Base-by-base conservation (phyloP, 2,113 vertebrate species). In the Girardinichthys multiradiatus region DNA sequence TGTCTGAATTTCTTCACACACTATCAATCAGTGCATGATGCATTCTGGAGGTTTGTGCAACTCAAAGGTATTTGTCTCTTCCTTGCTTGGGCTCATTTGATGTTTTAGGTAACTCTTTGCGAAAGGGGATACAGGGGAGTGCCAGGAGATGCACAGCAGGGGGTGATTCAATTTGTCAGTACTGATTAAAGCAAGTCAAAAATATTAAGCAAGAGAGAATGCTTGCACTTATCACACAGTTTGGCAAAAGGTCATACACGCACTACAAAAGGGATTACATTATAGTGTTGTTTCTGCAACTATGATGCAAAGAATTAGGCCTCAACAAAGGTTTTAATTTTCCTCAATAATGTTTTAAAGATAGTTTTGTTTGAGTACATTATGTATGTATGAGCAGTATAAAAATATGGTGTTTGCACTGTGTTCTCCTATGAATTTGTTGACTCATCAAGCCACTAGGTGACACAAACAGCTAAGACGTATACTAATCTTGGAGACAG, bases 161-260 rank as follows among this genome's bases (percentile, higher is more conserved):
- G 33, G 58, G 60, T 8, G 15, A 17, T 35, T 60, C 75, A 51
- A 42, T 33, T 4, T 77, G 79, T 86, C 84, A 82, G 1, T 15
- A 51, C 70, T 64, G 81, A 84, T 79, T 77, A 81, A 70, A 76
- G n/a, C 57, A 51, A 29, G 54, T 69, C 27, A 63, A 27, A 69
- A 27, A 21, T 19, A 12, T 45, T 26, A 31, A 29, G 51, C 2
- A 6, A 4, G n/a, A 69, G 31, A 57, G 33, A 8, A 26, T 30
- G 31, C 2, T 63, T 14, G 27, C 1, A 17, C 27, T 19, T 62
- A 31, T 6, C 11, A 29, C 19, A 35, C n/a, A 27, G 12, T 4
- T 27, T 31, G 8, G 27, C 30, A 13, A 57, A 17, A n/a, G 42
- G 5, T 5, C 21, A n/a, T 54, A 24, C 24, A 54, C n/a, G 48